phyloP scores from a whole-genome alignment of 2,888 invertebrate species.

The Cryptops parisi region DNA sequence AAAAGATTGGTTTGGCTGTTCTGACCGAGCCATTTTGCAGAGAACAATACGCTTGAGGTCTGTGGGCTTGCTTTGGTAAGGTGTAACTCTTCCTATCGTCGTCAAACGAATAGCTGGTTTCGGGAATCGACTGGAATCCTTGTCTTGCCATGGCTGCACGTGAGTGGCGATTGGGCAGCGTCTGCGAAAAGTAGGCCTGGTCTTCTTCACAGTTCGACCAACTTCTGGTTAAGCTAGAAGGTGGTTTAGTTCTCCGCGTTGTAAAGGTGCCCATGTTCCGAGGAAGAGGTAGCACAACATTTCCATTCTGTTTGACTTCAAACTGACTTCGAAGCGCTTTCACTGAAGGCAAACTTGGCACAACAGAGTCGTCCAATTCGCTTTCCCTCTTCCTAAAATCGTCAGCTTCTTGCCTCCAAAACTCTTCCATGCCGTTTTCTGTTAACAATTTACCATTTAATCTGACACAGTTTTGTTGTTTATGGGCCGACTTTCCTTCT shows the following conservation, averaged over 20 bases:
- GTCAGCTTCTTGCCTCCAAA: too few species aligned
- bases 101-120: background rate
- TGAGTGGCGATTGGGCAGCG: background rate
- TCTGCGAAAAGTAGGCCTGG: background rate
- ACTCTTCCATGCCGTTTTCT: conserved; percentile 1
- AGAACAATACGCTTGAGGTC: background rate
- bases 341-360: conserved; percentile 22
- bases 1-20: conserved; percentile 12
- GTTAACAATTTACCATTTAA: too few species aligned
- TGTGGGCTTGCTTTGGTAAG: background rate
- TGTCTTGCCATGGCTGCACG: background rate
- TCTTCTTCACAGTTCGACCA: background rate
- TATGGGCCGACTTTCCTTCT: too few species aligned
- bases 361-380: background rate
- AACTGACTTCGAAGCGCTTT: conserved; percentile 23
- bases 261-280: background rate
- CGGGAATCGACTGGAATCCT: conserved; percentile 5
- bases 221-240: background rate
- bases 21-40: background rate
- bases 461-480: too few species aligned
- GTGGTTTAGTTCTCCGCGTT: background rate
- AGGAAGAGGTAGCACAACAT: background rate
- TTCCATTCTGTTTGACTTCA: conserved; percentile 16
- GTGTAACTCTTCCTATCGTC: background rate
- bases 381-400: background rate